Conservation (phyloP, 1,140 invertebrate species). For the Colletes latitarsis region DNA sequence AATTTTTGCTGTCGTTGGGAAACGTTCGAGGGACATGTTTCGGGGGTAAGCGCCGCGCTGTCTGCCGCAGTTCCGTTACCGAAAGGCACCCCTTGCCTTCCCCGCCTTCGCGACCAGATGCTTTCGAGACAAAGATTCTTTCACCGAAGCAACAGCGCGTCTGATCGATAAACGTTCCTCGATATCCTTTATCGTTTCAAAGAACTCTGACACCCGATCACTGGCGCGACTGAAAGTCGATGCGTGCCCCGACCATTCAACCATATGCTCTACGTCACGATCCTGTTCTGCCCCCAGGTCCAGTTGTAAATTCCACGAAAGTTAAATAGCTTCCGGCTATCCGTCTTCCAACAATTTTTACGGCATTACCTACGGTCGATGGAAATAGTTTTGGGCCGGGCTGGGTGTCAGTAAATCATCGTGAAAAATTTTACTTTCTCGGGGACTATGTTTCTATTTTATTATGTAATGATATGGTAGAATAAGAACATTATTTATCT, state of each 20-base stretch:
- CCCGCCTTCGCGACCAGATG: too few species aligned
- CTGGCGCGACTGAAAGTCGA: not conserved
- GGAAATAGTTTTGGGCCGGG: constrained; percentile 5
- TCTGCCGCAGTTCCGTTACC: not conserved
- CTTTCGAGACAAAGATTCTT: not conserved
- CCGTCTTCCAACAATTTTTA: not conserved
- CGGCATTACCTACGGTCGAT: not conserved
- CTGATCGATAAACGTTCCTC: not conserved
- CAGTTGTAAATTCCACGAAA: not conserved
- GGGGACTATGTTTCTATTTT: too few species aligned
- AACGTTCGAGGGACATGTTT: not conserved
- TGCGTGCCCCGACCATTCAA: not conserved
- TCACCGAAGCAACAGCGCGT: too few species aligned
- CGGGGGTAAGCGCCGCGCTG: not conserved
- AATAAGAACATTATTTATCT: too few species aligned
- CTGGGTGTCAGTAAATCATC: too few species aligned
- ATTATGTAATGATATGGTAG: too few species aligned
- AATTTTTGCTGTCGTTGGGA: not conserved
- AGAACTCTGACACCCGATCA: not conserved
- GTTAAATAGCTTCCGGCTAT: constrained; percentile 1
- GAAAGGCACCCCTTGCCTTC: not conserved
- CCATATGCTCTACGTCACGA: not conserved
- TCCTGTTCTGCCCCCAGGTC: not conserved
- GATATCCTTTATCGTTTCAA: not conserved
- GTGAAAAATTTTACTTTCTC: not conserved